Evolutionary conservation across 2,888 invertebrate species (phyloP), one percentile per base, ranked within the genome.

Genomic region (Lithophane socia): DNA sequence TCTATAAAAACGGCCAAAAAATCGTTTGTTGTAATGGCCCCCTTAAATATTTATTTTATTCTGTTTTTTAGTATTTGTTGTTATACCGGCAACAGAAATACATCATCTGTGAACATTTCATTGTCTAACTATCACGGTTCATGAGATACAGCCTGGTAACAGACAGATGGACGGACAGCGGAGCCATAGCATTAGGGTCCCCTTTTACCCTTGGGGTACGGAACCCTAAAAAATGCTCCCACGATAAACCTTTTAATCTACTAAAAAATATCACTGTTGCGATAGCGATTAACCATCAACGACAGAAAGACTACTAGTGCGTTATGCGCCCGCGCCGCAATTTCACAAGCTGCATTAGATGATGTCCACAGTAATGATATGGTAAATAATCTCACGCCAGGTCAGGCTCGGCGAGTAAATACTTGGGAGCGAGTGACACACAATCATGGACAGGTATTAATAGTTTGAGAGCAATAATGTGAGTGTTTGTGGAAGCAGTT

Each of bases 311-410:
- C 12, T 10, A 54, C n/a, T 21, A 54, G 74, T 47, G 18, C 56
- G 58, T 24, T 61, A 69, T 63, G 73, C 61, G 68, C 29, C 58
- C 44, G 52, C 18, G 24, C n/a, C 2, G 49, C 37, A 58, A 63
- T 84, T 85, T 49, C 84, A 73, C 75, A 86, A 84, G 79, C 66
- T 21, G 64, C 84, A 79, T 82, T 79, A 82, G 63, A 82, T 56
- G 73, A 70, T 82, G 70, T 44, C 56, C 71, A 73, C 65, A 29
- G n/a, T 71, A 78, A 82, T 84, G 85, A 86, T 80, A 84, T 71
- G 74, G 81, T 65, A 86, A 85, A 86, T 69, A 85, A 74, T 86
- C 87, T 84, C 75, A 81, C 75, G 82, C 47, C 75, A 54, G 79
- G 75, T 80, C 82, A 81, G 69, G 73, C 80, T 63, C 24, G 63